Evolutionary conservation across 2,113 vertebrate genomes (phyloP).

Genomic region (Pavo muticus): DNA sequence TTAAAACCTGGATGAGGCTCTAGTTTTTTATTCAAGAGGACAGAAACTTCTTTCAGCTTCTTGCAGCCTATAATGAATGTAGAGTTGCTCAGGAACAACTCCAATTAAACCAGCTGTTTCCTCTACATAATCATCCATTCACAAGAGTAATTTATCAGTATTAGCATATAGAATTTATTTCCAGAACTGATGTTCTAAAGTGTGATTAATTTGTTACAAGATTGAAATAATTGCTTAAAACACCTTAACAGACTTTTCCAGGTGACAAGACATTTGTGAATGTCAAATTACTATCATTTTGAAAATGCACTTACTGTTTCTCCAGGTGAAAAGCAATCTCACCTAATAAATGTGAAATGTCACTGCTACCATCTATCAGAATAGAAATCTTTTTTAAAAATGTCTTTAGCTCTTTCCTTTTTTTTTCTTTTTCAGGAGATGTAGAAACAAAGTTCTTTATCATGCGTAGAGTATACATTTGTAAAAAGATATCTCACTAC

Average conservation of each 20-base stretch:
- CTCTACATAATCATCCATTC: constrained; percentile 22
- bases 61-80: not conserved
- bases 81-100: constrained; percentile 1
- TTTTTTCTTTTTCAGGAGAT: not conserved
- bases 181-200: constrained; percentile 26
- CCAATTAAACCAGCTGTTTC: constrained; percentile 58
- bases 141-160: constrained; percentile 31
- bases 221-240: constrained; percentile 61
- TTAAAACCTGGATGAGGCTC: not conserved
- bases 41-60: not conserved
- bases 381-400: not conserved
- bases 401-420: not conserved
- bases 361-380: constrained; percentile 12
- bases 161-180: constrained; percentile 62
- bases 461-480: not conserved
- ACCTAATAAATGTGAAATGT: constrained; percentile 49
- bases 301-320: constrained; percentile 18
- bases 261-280: constrained; percentile 54
- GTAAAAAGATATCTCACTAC: not conserved
- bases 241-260: constrained; percentile 48
- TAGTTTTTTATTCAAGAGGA: not conserved
- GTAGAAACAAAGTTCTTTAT: not conserved
- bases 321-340: constrained; percentile 28
- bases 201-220: constrained; percentile 46
- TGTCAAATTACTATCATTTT: constrained; percentile 41